phyloP scores from a whole-genome alignment of 1,140 invertebrate species.

The Varroa destructor region DNA sequence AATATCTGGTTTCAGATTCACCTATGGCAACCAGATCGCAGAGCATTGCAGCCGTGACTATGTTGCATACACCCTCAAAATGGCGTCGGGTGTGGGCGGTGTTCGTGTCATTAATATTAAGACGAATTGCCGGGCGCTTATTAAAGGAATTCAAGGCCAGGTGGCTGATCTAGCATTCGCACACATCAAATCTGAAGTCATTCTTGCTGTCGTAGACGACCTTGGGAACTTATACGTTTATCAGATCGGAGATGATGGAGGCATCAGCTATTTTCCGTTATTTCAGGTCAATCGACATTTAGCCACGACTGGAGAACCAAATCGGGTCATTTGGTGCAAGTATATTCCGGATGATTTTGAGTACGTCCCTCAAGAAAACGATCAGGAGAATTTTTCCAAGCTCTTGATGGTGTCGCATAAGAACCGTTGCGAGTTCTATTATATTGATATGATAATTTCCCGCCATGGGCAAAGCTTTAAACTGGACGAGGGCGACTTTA shows the following conservation, averaged over 20 bases:
- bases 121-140: conserved; percentile 56
- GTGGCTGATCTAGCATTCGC: conserved; percentile 81
- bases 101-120: conserved; percentile 64
- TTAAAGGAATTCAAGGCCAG: conserved; percentile 70
- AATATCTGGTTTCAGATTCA: conserved; percentile 6
- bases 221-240: conserved; percentile 65
- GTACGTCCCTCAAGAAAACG: conserved; percentile 36
- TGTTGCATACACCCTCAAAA: conserved; percentile 76
- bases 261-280: conserved; percentile 36
- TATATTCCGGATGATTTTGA: conserved; percentile 56
- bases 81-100: conserved; percentile 55
- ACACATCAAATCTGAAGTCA: conserved; percentile 55
- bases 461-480: conserved; percentile 45
- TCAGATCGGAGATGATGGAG: conserved; percentile 50
- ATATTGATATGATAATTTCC: conserved; percentile 46
- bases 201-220: conserved; percentile 72
- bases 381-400: conserved; percentile 56
- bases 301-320: conserved; percentile 39
- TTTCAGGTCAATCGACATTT: conserved; percentile 46
- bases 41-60: conserved; percentile 69
- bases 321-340: conserved; percentile 76
- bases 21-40: conserved; percentile 62
- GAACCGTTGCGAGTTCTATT: conserved; percentile 52
- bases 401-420: conserved; percentile 66
- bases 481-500: conserved; percentile 41